These are phyloP conservation scores for Cremastobaeus sp. DNA, from an alignment of 2,888 invertebrate genomes.

Conservation along the genomic window DNA sequence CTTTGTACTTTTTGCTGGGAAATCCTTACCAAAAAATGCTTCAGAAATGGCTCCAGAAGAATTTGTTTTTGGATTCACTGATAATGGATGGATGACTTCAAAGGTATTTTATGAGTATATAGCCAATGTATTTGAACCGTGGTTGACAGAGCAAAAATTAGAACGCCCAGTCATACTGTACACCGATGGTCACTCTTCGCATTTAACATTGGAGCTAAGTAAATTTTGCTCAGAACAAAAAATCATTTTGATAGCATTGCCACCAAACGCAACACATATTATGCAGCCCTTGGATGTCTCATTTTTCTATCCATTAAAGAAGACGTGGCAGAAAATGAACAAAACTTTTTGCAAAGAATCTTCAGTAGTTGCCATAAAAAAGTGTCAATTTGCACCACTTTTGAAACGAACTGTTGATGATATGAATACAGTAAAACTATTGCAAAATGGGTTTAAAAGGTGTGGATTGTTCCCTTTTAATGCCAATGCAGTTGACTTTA, in stretches of 20 bases:
- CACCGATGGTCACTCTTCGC: slow-evolving; percentile 66
- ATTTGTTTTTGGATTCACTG: slow-evolving; percentile 29
- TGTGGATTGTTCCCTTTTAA: slow-evolving; percentile 13
- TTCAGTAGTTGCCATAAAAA: slow-evolving; percentile 11
- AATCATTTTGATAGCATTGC: slow-evolving; percentile 65
- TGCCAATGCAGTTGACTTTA: slow-evolving; percentile 12
- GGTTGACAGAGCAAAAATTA: slow-evolving; percentile 64
- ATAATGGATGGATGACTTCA: slow-evolving; percentile 70
- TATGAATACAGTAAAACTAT: slow-evolving; percentile 10
- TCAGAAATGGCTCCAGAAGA: slow-evolving; percentile 43
- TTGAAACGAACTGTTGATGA: slow-evolving; percentile 10
- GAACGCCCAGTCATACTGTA: slow-evolving; percentile 63
- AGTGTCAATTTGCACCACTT: slow-evolving; percentile 13
- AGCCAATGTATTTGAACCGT: slow-evolving; percentile 68
- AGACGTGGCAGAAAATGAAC: slow-evolving; percentile 5
- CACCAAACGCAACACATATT: slow-evolving; percentile 58
- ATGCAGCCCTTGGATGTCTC: too few species aligned
- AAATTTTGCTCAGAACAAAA: slow-evolving; percentile 64
- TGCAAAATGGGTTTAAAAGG: slow-evolving; percentile 16
- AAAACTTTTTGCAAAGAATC: slow-evolving; percentile 14
- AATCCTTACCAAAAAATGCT: slow-evolving; percentile 58
- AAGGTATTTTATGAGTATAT: slow-evolving; percentile 72
- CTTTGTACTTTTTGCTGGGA: slow-evolving; percentile 65
- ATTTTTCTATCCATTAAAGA: slow-evolving; percentile 15
- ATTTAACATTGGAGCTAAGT: slow-evolving; percentile 63